Evolutionary conservation across 2,888 invertebrate species (phyloP).

Genomic region (Sisyra terminalis): DNA sequence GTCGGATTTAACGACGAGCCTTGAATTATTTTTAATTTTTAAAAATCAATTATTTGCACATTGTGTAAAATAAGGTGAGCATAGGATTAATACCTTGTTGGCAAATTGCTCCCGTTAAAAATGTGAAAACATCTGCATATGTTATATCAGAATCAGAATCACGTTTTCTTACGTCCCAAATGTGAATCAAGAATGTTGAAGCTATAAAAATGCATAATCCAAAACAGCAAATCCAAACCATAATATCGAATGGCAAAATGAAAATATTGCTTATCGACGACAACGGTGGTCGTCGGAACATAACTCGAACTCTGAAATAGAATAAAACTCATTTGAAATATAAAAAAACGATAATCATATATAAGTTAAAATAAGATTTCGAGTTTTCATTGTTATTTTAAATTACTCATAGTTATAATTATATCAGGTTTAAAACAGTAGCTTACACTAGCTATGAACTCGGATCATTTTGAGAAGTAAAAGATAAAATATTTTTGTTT

Average conservation of each 20-base stretch:
- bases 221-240: conserved; percentile 33
- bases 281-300: conserved; percentile 43
- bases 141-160: conserved; percentile 15
- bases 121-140: conserved; percentile 31
- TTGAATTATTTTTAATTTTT: neutral
- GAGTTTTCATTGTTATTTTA: too few species aligned
- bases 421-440: too few species aligned
- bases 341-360: too few species aligned
- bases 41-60: too few species aligned
- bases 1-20: neutral
- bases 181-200: neutral
- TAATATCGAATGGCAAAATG: conserved; percentile 35
- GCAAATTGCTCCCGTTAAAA: conserved; percentile 38
- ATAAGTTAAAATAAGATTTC: too few species aligned
- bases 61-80: too few species aligned
- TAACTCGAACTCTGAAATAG: conserved; percentile 30
- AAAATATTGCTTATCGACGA: conserved; percentile 44
- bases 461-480: too few species aligned
- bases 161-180: neutral
- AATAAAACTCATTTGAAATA: too few species aligned
- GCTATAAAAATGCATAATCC: neutral
- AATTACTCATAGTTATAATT: too few species aligned
- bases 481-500: too few species aligned
- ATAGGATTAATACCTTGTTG: too few species aligned
- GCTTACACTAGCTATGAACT: too few species aligned